Conservation (phyloP, 2,113 vertebrate species). For the Crotalus tigris region DNA sequence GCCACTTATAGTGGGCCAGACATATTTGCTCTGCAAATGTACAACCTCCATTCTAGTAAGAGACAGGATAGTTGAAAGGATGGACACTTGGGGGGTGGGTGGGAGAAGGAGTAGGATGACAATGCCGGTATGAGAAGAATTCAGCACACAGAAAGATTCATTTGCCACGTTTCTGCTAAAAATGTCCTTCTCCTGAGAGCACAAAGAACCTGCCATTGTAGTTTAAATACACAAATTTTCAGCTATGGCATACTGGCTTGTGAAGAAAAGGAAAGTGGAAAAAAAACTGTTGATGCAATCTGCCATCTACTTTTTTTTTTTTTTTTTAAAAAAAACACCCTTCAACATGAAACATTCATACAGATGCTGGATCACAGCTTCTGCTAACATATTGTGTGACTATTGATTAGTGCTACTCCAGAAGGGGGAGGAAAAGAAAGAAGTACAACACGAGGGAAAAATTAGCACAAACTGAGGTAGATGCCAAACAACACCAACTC, state of each 20-base stretch:
- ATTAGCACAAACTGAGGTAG: slow-evolving; percentile 19
- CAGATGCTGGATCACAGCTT: background rate
- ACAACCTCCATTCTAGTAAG: background rate
- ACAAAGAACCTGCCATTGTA: background rate
- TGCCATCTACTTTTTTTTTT: background rate
- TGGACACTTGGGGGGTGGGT: background rate
- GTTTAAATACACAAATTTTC: background rate
- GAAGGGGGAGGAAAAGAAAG: background rate
- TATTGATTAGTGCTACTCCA: slow-evolving; percentile 4
- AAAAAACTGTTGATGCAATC: background rate
- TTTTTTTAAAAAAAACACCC: too few relatives aligned
- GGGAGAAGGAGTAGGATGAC: background rate
- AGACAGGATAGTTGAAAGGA: background rate
- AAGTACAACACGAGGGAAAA: slow-evolving; percentile 11
- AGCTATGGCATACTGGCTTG: background rate
- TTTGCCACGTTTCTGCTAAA: background rate
- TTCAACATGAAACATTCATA: background rate
- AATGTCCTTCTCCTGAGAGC: background rate
- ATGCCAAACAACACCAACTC: slow-evolving; percentile 8
- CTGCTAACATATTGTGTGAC: background rate
- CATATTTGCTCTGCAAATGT: background rate
- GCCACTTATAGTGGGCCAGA: background rate
- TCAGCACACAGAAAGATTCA: background rate
- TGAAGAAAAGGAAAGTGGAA: background rate
- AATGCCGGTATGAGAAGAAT: background rate